phyloP scores from a whole-genome alignment of 2,113 vertebrate genomes.

The Centropristis striata region DNA sequence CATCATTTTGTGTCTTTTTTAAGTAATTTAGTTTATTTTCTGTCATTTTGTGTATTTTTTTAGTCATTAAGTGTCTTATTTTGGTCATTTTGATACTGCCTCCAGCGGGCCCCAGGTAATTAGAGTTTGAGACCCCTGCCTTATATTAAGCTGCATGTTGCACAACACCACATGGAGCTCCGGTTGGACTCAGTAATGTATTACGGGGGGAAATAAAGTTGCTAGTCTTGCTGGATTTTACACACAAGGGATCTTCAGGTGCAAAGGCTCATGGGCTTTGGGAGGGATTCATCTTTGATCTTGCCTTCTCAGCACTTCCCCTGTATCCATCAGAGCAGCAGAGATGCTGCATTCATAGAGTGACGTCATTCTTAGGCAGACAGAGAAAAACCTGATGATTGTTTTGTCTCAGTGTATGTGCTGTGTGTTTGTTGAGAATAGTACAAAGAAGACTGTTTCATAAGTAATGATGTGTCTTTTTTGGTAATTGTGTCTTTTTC shows the following conservation, averaged over 20 bases:
- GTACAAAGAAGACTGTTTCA: background rate
- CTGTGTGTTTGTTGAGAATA: background rate
- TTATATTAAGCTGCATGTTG: slow-evolving; percentile 41
- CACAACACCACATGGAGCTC: slow-evolving; percentile 40
- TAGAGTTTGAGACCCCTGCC: too few relatives aligned
- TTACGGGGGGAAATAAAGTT: slow-evolving; percentile 62
- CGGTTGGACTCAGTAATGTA: slow-evolving; percentile 56
- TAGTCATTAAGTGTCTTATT: too few relatives aligned
- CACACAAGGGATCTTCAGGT: slow-evolving; percentile 62
- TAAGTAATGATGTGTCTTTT: too few relatives aligned
- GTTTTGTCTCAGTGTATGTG: background rate
- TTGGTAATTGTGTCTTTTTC: too few relatives aligned
- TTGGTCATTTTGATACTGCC: too few relatives aligned
- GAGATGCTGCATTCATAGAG: slow-evolving; percentile 6
- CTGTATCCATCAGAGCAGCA: slow-evolving; percentile 34
- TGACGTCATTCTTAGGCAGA: background rate
- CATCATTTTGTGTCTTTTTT: too few relatives aligned
- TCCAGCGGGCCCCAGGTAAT: too few relatives aligned
- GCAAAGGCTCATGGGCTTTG: slow-evolving; percentile 55
- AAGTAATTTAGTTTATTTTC: too few relatives aligned
- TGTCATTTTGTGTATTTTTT: too few relatives aligned
- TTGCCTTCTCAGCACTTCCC: slow-evolving; percentile 61
- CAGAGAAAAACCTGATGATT: too few relatives aligned
- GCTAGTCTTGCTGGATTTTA: slow-evolving; percentile 66
- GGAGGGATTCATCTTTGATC: slow-evolving; percentile 55